A percentile compares a stretch with the other conserved stretches of the same genome.
Evolutionary conservation across 2,888 invertebrate genomes (phyloP).

Genomic region (Papilio gigon): DNA sequence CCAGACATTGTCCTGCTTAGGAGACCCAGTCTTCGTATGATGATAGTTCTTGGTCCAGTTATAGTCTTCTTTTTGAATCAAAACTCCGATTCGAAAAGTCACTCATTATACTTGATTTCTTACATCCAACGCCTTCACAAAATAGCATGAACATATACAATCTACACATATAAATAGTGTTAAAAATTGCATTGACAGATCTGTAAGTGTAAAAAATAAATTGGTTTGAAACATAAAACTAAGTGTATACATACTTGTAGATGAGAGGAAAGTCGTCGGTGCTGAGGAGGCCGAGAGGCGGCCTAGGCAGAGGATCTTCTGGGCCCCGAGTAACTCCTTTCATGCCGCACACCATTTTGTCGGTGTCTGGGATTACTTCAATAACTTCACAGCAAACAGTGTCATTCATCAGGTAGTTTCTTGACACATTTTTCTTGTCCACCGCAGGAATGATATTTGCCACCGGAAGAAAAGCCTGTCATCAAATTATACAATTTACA

Average conservation of each 20-base stretch:
- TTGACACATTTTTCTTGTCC: slow-evolving; percentile 90
- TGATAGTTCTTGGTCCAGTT: slow-evolving; percentile 13
- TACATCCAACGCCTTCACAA: slow-evolving; percentile 61
- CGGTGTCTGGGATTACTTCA: slow-evolving; percentile 92
- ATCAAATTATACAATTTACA: slow-evolving; percentile 42
- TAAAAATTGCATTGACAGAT: slow-evolving; percentile 52
- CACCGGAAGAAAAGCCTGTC: slow-evolving; percentile 85
- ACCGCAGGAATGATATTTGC: slow-evolving; percentile 88
- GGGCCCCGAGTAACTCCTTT: slow-evolving; percentile 88
- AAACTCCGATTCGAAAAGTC: slow-evolving; percentile 38
- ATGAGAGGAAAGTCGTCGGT: slow-evolving; percentile 90
- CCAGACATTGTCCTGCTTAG: slow-evolving; percentile 23
- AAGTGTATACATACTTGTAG: slow-evolving; percentile 87
- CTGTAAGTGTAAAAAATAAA: slow-evolving; percentile 67
- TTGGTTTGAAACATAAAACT: slow-evolving; percentile 53
- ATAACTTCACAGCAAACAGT: slow-evolving; percentile 94
- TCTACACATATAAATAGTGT: slow-evolving; percentile 56
- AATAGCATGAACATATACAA: slow-evolving; percentile 62
- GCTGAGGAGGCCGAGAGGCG: slow-evolving; percentile 91
- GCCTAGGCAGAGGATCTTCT: slow-evolving; percentile 87
- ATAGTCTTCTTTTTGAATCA: slow-evolving; percentile 17
- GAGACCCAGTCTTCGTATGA: slow-evolving; percentile 3
- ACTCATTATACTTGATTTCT: slow-evolving; percentile 55
- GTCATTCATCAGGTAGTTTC: slow-evolving; percentile 91
- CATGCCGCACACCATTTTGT: slow-evolving; percentile 94